Evolutionary conservation across 1,140 invertebrate species (phyloP).

Genomic region (Oedothorax gibbosus): DNA sequence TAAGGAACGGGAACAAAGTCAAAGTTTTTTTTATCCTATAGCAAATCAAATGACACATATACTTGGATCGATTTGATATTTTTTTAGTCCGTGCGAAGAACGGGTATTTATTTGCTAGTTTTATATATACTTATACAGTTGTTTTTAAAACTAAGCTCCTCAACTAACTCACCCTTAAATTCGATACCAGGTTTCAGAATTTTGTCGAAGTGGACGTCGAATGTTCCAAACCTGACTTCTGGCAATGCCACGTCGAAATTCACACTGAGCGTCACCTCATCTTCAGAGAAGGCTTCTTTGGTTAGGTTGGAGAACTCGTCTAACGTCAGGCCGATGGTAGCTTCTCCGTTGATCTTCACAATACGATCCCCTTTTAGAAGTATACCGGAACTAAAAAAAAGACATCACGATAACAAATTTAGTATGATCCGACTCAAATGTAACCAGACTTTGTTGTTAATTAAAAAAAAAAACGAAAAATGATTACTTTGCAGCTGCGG

Average conservation of each 20-base stretch:
- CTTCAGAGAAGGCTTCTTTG: neutral
- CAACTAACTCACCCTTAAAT: neutral
- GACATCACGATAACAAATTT: neutral
- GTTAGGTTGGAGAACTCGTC: neutral
- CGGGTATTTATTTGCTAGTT: too few relatives aligned
- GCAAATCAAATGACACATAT: too few relatives aligned
- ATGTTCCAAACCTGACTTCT: slow-evolving; percentile 3
- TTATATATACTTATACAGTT: too few relatives aligned
- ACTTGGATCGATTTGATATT: too few relatives aligned
- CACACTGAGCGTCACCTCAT: neutral
- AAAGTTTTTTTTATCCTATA: too few relatives aligned
- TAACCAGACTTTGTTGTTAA: neutral
- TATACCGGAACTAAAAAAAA: neutral
- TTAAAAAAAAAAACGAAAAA: neutral
- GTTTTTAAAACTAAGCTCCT: neutral
- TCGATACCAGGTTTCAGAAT: neutral
- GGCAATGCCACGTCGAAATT: slow-evolving; percentile 15
- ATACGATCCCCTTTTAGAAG: slow-evolving; percentile 7
- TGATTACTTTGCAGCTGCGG: slow-evolving; percentile 10
- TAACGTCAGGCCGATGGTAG: neutral
- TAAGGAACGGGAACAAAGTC: too few relatives aligned
- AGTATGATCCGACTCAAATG: neutral
- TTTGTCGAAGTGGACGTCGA: neutral
- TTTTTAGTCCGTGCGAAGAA: too few relatives aligned
- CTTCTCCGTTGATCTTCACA: slow-evolving; percentile 7